phyloP scores from a whole-genome alignment of 2,113 vertebrate species.

The Neopipo cinnamomea region DNA sequence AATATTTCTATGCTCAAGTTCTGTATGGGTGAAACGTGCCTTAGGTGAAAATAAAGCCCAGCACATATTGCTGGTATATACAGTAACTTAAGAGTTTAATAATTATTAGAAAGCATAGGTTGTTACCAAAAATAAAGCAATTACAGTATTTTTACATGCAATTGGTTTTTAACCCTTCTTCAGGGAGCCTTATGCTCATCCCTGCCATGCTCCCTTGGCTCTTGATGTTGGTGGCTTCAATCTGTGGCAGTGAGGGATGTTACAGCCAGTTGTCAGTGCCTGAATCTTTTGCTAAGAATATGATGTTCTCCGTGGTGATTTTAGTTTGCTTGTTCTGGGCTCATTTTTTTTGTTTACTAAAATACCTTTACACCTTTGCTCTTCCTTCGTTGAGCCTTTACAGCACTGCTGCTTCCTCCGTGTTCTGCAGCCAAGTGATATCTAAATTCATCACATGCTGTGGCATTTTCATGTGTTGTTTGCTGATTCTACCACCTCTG shows the following conservation, averaged over 20 bases:
- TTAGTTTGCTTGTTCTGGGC: neutral
- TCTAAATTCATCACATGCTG: too few species aligned
- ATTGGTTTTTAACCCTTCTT: neutral
- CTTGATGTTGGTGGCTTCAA: neutral
- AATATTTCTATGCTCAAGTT: neutral
- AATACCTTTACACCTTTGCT: neutral
- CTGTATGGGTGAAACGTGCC: neutral
- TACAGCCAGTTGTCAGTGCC: neutral
- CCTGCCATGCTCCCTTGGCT: neutral
- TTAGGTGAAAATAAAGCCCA: neutral
- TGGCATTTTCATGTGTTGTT: rapidly evolving
- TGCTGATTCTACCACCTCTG: neutral
- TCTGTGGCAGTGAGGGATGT: neutral
- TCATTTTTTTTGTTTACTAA: neutral
- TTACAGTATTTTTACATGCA: neutral
- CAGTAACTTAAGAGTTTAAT: neutral
- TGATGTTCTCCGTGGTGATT: neutral
- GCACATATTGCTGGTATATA: neutral
- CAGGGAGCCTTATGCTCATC: rapidly evolving
- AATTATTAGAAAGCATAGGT: neutral
- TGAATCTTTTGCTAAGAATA: neutral
- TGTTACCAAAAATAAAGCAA: neutral
- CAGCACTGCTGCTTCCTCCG: neutral
- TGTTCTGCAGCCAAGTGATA: neutral
- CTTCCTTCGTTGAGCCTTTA: neutral